Evolutionary conservation across 92 coral and sea anemone genomes (phyloP).

Genomic region (Blastomussa wellsi): DNA sequence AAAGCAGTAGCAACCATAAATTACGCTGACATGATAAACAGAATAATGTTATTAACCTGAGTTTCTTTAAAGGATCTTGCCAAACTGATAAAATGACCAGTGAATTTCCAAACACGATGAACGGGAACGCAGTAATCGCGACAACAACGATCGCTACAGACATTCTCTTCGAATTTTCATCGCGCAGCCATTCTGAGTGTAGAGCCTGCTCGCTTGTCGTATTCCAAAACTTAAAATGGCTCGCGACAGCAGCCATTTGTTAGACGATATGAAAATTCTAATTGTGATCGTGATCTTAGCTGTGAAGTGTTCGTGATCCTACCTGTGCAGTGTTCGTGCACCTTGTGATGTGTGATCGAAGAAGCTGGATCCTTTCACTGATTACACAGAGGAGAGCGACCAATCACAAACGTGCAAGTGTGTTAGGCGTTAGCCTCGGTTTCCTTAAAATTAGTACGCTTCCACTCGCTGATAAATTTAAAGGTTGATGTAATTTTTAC

Average conservation of each 20-base stretch:
- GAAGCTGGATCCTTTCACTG: background rate
- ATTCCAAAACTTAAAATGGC: conserved; percentile 4
- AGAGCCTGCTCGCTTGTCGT: background rate
- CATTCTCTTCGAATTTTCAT: background rate
- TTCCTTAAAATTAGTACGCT: too few relatives aligned
- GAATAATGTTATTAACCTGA: background rate
- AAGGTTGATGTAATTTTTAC: too few relatives aligned
- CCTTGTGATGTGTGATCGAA: background rate
- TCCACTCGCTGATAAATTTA: too few relatives aligned
- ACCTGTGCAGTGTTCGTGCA: background rate
- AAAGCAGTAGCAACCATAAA: background rate
- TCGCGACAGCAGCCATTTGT: conserved; percentile 14
- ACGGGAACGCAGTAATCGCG: background rate
- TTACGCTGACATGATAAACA: background rate
- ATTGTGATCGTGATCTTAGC: too few relatives aligned
- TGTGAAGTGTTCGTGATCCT: background rate
- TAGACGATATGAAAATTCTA: background rate
- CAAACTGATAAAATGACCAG: conserved; percentile 18
- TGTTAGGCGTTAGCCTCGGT: background rate
- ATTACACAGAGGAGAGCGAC: background rate
- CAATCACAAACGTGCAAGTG: background rate
- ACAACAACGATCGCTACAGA: background rate
- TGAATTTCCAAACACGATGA: conserved; percentile 21
- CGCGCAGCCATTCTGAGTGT: background rate
- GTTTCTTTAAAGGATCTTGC: conserved; percentile 31